Conservation (phyloP, 2,797 vertebrate species). For the Eulemur mongoz region DNA sequence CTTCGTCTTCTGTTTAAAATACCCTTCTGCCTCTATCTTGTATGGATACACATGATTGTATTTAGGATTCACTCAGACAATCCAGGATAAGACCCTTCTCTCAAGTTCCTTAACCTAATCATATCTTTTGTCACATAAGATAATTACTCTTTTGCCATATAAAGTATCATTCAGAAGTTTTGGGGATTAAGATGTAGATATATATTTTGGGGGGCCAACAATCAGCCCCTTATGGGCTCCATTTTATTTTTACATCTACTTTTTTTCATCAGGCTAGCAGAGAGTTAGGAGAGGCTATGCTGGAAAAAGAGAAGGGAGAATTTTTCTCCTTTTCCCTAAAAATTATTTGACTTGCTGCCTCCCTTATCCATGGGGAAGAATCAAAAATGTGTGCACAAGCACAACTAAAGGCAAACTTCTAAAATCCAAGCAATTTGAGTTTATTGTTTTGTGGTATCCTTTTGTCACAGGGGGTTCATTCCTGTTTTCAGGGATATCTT, state of each 20-base stretch:
- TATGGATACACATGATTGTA: not conserved
- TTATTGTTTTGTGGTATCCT: conserved; percentile 20
- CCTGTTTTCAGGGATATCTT: not conserved
- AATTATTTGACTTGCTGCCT: not conserved
- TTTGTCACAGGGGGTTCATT: not conserved
- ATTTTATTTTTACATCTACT: not conserved
- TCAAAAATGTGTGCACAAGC: not conserved
- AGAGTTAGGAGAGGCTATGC: not conserved
- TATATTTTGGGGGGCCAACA: not conserved
- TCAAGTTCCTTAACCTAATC: not conserved
- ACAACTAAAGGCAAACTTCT: not conserved
- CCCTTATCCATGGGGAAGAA: not conserved
- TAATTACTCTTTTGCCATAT: not conserved
- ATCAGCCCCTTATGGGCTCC: not conserved
- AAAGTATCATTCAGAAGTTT: not conserved
- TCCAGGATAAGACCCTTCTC: not conserved
- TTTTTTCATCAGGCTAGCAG: not conserved
- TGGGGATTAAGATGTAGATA: not conserved
- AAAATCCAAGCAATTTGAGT: not conserved
- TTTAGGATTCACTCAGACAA: not conserved
- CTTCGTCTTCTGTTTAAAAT: not conserved
- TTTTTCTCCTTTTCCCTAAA: not conserved
- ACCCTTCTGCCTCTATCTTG: not conserved
- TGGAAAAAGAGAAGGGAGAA: not conserved
- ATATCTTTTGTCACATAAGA: not conserved